Percentiles rank a stretch among this genome's conserved stretches.
Conservation (phyloP, 1,140 invertebrate genomes). For the Sarcophaga bullata region DNA sequence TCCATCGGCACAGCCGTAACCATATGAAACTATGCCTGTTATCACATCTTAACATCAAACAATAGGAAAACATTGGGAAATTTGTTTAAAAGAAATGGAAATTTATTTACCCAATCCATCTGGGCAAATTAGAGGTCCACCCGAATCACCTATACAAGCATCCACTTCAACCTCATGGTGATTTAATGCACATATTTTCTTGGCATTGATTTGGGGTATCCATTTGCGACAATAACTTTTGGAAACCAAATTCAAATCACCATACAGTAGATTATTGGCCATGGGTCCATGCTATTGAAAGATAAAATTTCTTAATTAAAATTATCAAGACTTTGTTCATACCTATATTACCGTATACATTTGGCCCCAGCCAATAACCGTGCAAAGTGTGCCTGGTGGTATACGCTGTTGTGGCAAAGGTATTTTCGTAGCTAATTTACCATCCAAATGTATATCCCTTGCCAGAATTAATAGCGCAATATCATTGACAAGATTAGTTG, state of each 20-base stretch:
- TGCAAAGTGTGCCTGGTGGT: background rate
- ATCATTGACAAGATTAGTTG: background rate
- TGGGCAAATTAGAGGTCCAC: constrained; percentile 44
- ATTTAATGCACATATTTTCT: background rate
- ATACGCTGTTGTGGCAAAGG: background rate
- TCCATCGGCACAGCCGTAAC: background rate
- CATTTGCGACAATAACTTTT: background rate
- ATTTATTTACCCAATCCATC: constrained; percentile 25
- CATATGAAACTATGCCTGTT: constrained; percentile 5
- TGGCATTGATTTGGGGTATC: background rate
- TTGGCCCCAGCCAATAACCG: background rate
- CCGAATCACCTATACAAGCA: constrained; percentile 45
- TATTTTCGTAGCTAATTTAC: background rate
- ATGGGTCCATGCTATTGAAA: background rate
- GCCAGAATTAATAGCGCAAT: background rate
- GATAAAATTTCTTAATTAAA: background rate
- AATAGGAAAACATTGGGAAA: too few species aligned
- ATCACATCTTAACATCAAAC: background rate
- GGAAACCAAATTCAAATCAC: background rate
- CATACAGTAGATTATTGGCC: background rate
- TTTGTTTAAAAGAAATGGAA: too few species aligned
- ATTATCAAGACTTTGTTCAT: background rate
- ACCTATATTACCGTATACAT: background rate
- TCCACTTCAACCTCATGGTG: background rate
- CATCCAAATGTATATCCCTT: background rate